Evolutionary conservation across 1,140 invertebrate genomes (phyloP), one percentile per base, ranked within the genome.

Genomic region (Chelonus insularis): DNA sequence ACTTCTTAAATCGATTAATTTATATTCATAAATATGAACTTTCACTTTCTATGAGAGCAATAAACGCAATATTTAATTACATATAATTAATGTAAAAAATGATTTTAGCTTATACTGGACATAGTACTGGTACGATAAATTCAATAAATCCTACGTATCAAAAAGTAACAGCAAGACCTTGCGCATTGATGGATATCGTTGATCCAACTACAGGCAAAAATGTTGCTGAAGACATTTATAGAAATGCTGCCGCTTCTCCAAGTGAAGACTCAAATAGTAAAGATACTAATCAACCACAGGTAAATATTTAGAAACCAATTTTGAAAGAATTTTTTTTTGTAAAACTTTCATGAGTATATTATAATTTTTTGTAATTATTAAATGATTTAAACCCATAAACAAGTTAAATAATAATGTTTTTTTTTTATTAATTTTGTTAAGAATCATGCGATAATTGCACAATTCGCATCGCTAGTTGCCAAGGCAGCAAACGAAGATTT

Each of bases 251-350:
- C 18, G 62, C 58, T 32, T 54, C 64, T n/a, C 62, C 66, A 11
- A 70, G 60, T 63, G 70, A 65, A 32, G 72, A 76, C 39, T 72
- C 74, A 14, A 75, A 67, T 63, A 70, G 67, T 62, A 71, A 69
- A 21, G 73, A 72, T 41, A 76, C 70, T 51, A 72, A 75, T 39
- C 73, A 76, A 61, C 63, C 69, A 65, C 68, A 74, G 58, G 76
- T 78, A 71, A 69, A 55, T 78, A 66, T 78, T 74, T 77, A 64
- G n/a, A n/a, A n/a, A n/a, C n/a, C n/a, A n/a, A n/a, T n/a, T n/a
- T n/a, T n/a, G n/a, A n/a, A n/a, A n/a, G n/a, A n/a, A n/a, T n/a
- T n/a, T n/a, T n/a, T n/a, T n/a, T n/a, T n/a, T n/a, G n/a, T n/a
- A n/a, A n/a, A n/a, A n/a, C n/a, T n/a, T n/a, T n/a, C n/a, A n/a